Evolutionary conservation across 2,113 vertebrate species (phyloP).

Genomic region (Paratilapia polleni): DNA sequence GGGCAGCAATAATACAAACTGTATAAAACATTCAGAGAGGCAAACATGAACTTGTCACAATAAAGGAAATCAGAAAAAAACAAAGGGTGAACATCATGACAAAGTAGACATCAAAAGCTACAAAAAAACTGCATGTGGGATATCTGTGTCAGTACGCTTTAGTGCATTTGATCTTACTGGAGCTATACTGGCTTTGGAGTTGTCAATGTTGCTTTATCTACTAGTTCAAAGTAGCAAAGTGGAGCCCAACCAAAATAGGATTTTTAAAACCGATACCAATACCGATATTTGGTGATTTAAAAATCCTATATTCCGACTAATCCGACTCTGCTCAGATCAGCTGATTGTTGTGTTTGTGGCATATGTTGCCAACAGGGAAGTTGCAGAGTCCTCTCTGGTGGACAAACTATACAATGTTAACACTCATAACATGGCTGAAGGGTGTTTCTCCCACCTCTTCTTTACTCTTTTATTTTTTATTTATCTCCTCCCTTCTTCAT

Average conservation of each 20-base stretch:
- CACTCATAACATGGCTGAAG: no score
- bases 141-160: neutral
- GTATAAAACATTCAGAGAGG: conserved; percentile 8
- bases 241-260: neutral
- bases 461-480: neutral
- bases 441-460: neutral
- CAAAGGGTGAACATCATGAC: neutral
- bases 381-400: neutral
- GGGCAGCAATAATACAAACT: neutral
- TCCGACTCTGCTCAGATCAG: no score
- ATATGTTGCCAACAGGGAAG: no score
- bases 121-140: neutral
- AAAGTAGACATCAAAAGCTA: neutral
- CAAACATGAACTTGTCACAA: conserved; percentile 3
- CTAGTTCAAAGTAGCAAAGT: neutral
- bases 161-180: neutral
- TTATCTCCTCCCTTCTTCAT: neutral
- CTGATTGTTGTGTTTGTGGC: no score
- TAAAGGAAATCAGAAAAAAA: neutral
- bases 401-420: neutral
- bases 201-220: neutral
- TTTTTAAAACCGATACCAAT: neutral
- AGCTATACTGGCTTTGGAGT: neutral
- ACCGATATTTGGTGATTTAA: neutral
- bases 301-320: neutral